phyloP scores from a whole-genome alignment of 2,113 vertebrate species.

The Tamias sibiricus region DNA sequence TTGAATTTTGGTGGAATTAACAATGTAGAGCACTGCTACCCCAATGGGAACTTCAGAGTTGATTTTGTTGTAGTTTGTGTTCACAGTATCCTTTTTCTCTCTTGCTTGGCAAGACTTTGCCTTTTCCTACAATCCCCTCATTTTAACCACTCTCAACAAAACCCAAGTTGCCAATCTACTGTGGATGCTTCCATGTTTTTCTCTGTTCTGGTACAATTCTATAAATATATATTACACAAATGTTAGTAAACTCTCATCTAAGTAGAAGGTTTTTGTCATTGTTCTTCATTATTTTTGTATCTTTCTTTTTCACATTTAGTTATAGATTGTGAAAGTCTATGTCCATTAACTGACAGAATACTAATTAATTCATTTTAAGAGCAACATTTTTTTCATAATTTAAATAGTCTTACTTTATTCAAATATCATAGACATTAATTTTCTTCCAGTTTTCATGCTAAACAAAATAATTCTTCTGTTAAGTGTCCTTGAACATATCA shows the following conservation, averaged over 20 bases:
- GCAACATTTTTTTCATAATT: neutral
- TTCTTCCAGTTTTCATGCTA: neutral
- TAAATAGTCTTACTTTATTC: neutral
- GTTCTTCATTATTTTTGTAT: neutral
- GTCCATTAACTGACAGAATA: neutral
- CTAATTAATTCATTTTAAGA: neutral
- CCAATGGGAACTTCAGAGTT: neutral
- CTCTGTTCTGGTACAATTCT: neutral
- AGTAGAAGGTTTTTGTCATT: neutral
- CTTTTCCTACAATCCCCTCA: neutral
- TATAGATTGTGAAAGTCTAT: neutral
- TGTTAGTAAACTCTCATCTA: neutral
- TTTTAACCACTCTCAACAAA: neutral
- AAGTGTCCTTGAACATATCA: neutral
- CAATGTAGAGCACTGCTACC: neutral
- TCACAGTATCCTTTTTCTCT: neutral
- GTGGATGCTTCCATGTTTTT: neutral
- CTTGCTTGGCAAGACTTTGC: neutral
- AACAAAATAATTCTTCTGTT: neutral
- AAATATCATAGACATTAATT: neutral
- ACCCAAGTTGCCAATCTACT: neutral
- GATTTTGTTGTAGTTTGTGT: neutral
- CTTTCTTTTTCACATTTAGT: neutral
- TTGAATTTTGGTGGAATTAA: neutral
- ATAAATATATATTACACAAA: neutral